Percentiles rank a stretch among this genome's conserved stretches.
phyloP scores from a whole-genome alignment of 2,888 invertebrate species.

The Biston betularia region DNA sequence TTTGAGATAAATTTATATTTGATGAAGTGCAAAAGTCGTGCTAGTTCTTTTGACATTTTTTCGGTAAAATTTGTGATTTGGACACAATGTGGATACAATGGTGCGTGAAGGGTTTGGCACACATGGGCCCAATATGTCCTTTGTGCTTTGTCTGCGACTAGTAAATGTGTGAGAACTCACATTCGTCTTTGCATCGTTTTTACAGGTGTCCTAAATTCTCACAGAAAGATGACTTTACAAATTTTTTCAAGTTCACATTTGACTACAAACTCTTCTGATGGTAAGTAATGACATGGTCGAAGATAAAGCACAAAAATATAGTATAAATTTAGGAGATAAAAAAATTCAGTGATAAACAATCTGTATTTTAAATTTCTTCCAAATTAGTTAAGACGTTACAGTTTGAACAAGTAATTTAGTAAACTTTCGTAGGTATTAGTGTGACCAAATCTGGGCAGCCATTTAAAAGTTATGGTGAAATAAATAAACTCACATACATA shows the following conservation, averaged over 20 bases:
- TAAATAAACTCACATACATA: no score
- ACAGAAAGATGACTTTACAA: slow-evolving; percentile 44
- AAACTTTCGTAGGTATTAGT: no score
- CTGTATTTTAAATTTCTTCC: no score
- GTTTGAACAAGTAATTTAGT: no score
- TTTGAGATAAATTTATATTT: slow-evolving; percentile 79
- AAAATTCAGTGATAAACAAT: no score
- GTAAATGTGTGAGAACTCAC: slow-evolving; percentile 72
- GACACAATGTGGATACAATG: slow-evolving; percentile 69
- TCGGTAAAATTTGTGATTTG: slow-evolving; percentile 70
- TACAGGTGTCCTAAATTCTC: slow-evolving; percentile 46
- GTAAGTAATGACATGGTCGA: no score
- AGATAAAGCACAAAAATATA: no score
- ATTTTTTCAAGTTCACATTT: slow-evolving; percentile 17
- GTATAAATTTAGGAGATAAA: no score
- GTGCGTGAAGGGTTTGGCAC: slow-evolving; percentile 75
- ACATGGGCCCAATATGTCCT: slow-evolving; percentile 80
- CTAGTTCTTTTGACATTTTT: slow-evolving; percentile 72
- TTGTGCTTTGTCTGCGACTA: slow-evolving; percentile 70
- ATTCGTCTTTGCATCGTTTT: slow-evolving; percentile 47
- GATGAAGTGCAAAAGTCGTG: slow-evolving; percentile 85
- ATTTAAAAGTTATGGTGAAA: no score
- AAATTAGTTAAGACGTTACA: no score
- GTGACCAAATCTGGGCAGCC: no score
- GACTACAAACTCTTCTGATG: no score